Evolutionary conservation across 2,797 vertebrate genomes (phyloP).

Genomic region (Hemibagrus guttatus): DNA sequence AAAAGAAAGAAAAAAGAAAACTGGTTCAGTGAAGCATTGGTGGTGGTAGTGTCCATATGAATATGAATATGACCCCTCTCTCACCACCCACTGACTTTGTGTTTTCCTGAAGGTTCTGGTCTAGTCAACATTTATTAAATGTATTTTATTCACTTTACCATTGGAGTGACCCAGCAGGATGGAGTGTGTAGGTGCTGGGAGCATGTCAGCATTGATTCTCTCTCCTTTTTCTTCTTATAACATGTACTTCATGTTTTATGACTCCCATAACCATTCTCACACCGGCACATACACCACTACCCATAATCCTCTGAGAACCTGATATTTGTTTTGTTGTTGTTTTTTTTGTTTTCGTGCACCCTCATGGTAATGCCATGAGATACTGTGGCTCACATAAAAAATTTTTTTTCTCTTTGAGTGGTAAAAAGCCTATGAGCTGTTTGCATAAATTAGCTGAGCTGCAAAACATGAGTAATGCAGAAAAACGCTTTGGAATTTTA

Average conservation of each 20-base stretch:
- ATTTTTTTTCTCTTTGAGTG: constrained; percentile 37
- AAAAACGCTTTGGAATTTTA: constrained; percentile 34
- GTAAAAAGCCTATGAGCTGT: constrained; percentile 54
- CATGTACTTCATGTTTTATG: background rate
- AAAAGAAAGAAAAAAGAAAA: no score
- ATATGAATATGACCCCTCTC: background rate
- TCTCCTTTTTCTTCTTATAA: background rate
- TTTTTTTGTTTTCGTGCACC: background rate
- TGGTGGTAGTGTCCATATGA: no score
- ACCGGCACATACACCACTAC: background rate
- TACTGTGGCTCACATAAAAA: constrained; percentile 46
- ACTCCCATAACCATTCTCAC: background rate
- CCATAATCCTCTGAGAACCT: constrained; percentile 13
- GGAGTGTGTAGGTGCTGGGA: background rate
- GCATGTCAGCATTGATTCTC: background rate
- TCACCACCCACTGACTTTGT: background rate
- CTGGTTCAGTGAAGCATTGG: background rate
- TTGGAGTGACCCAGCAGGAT: background rate
- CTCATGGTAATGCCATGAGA: constrained; percentile 21
- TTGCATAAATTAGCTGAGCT: constrained; percentile 54
- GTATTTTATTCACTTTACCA: background rate
- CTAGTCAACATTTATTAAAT: background rate
- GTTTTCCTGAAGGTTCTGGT: background rate
- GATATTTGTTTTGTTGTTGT: background rate
- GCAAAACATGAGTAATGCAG: constrained; percentile 48